Conservation (phyloP, 2,888 invertebrate species). For the Chrysomela aeneicollis region DNA sequence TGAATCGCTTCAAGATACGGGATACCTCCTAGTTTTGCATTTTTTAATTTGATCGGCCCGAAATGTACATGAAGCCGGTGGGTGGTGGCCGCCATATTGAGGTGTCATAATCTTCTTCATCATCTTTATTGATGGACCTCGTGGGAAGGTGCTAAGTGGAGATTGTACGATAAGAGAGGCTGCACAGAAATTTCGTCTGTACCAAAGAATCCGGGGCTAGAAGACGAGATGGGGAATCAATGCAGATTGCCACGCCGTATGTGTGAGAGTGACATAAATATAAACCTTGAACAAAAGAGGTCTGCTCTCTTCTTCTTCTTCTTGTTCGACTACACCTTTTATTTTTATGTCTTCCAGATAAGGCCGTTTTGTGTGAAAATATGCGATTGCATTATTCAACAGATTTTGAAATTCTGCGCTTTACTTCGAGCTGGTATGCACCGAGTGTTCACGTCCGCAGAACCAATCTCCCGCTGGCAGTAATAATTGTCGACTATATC, state of each 20-base stretch:
- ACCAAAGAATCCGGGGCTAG: too few species aligned
- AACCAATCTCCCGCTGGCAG: conserved; percentile 24
- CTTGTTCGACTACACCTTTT: conserved; percentile 8
- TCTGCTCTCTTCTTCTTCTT: neutral
- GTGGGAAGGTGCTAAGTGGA: neutral
- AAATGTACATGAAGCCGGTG: too few species aligned
- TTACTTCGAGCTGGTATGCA: conserved; percentile 42
- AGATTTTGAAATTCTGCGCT: conserved; percentile 45
- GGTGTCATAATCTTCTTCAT: neutral
- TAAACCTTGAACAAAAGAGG: neutral
- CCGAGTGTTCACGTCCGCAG: conserved; percentile 23
- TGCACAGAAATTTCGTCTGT: neutral
- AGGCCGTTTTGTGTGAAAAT: conserved; percentile 44
- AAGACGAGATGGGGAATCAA: neutral
- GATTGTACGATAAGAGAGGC: neutral
- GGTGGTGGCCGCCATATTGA: neutral
- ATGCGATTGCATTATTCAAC: conserved; percentile 45
- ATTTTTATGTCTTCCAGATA: conserved; percentile 30
- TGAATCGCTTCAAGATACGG: too few species aligned
- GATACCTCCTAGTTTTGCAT: too few species aligned
- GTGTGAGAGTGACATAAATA: too few species aligned
- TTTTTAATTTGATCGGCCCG: too few species aligned
- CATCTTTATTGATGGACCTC: neutral
- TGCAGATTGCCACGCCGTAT: neutral
- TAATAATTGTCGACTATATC: conserved; percentile 29